A percentile compares a stretch with the other conserved stretches of the same genome.
Conservation (phyloP, 1,140 invertebrate genomes). For the Orussus abietinus region DNA sequence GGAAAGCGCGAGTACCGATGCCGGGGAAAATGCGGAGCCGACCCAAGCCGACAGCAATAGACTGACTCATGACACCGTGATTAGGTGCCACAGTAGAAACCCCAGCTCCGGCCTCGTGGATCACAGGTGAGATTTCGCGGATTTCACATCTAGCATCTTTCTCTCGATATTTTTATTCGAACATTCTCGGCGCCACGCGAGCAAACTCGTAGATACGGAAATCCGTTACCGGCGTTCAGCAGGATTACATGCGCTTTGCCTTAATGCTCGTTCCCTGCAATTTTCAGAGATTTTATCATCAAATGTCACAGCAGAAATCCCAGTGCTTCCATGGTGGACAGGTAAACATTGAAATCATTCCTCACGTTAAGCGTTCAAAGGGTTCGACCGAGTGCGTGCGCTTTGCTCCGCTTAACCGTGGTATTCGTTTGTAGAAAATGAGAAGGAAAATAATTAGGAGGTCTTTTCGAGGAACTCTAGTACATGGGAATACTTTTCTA, state of each 20-base stretch:
- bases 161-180: not conserved
- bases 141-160: not conserved
- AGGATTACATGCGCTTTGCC: constrained; percentile 1
- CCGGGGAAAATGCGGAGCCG: constrained; percentile 34
- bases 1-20: constrained; percentile 57
- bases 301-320: constrained; percentile 78
- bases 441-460: no score
- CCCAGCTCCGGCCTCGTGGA: constrained; percentile 66
- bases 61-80: constrained; percentile 55
- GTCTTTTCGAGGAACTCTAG: no score
- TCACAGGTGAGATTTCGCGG: constrained; percentile 59
- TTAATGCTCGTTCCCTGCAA: no score
- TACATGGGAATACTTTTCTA: no score
- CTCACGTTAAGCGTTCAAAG: not conserved
- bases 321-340: constrained; percentile 67
- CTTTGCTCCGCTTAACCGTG: no score
- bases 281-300: constrained; percentile 57
- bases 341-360: constrained; percentile 46
- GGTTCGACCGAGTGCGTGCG: no score
- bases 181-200: no score
- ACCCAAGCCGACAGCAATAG: constrained; percentile 44
- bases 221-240: no score
- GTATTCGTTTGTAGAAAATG: no score
- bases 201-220: no score
- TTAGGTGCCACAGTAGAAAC: constrained; percentile 75